Percentiles rank a stretch among this genome's conserved stretches.
phyloP scores from a whole-genome alignment of 2,888 invertebrate species.

The Tiliacea aurago region DNA sequence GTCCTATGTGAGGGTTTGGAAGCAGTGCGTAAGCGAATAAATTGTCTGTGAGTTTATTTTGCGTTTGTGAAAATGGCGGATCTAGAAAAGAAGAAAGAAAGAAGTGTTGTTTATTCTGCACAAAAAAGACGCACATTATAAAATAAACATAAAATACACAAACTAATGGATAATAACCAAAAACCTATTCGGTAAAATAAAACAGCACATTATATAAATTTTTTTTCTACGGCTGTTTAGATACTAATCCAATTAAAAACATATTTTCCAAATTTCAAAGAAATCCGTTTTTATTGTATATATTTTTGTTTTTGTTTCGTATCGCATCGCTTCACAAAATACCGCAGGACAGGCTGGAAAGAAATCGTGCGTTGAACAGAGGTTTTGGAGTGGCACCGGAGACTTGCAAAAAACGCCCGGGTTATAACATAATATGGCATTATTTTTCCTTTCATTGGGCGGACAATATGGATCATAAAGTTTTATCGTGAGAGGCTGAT shows the following conservation, averaged over 20 bases:
- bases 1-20: not conserved
- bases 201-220: no score
- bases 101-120: no score
- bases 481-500: constrained; percentile 74
- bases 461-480: constrained; percentile 83
- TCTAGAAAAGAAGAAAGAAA: no score
- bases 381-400: constrained; percentile 59
- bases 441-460: constrained; percentile 80
- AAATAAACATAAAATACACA: no score
- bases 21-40: not conserved
- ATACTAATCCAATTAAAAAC: not conserved
- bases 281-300: no score
- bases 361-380: constrained; percentile 62
- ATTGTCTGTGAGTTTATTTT: not conserved
- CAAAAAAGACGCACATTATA: no score
- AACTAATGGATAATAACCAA: no score
- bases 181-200: no score
- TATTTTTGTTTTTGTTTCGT: not conserved
- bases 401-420: constrained; percentile 57
- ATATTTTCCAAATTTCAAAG: not conserved
- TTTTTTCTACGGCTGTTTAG: not conserved
- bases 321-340: not conserved
- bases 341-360: constrained; percentile 4
- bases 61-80: not conserved
- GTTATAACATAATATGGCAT: constrained; percentile 73